A percentile compares a stretch with the other conserved stretches of the same genome.
These are phyloP conservation scores for Umimayanthus kanabou DNA, from an alignment of 92 coral and sea anemone genomes.

Conservation along the genomic window DNA sequence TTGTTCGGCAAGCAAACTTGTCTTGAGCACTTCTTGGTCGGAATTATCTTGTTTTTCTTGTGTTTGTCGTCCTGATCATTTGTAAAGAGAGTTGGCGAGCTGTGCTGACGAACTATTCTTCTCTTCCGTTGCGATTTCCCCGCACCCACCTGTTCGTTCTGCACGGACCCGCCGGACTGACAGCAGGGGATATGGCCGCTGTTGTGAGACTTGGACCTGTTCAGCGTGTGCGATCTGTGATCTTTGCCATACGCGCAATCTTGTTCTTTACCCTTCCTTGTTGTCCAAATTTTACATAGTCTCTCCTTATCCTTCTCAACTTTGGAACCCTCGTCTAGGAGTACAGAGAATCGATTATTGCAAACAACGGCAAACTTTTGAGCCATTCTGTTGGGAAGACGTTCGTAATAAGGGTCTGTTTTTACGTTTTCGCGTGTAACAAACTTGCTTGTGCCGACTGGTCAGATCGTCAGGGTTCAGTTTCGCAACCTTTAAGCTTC, in stretches of 20 bases:
- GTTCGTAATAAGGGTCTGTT: background rate
- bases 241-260: too few species aligned
- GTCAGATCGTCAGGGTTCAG: background rate
- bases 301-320: background rate
- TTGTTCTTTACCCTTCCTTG: too few species aligned
- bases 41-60: background rate
- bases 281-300: too few species aligned
- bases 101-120: background rate
- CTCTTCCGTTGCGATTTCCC: background rate
- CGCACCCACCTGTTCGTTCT: background rate
- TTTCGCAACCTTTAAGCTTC: background rate
- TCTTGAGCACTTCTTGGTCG: background rate
- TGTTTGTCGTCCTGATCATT: background rate
- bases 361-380: background rate
- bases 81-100: background rate
- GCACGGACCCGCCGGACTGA: too few species aligned
- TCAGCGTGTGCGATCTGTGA: too few species aligned
- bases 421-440: background rate
- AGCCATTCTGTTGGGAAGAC: background rate
- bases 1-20: background rate
- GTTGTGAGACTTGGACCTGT: background rate
- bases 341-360: background rate
- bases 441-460: background rate
- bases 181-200: too few species aligned
- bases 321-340: background rate